Percentiles rank a stretch among this genome's conserved stretches.
phyloP scores from a whole-genome alignment of 2,797 vertebrate species.

The Garrulus glandarius region DNA sequence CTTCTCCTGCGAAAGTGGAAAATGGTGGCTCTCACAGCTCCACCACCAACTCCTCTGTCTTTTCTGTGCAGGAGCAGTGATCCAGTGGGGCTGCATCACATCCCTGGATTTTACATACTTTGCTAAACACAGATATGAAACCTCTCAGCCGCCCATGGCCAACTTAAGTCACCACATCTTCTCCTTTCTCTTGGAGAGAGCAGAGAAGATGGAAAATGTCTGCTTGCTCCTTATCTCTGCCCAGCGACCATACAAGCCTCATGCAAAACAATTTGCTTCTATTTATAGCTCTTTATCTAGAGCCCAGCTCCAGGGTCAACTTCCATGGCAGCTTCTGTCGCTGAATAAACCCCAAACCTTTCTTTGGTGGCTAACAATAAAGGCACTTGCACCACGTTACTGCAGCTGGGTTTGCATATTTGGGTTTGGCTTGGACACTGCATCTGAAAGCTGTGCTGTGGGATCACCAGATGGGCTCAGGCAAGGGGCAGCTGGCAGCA shows the following conservation, averaged over 20 bases:
- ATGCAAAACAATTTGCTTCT: background rate
- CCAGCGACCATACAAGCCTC: rapidly evolving
- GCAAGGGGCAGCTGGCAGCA: rapidly evolving
- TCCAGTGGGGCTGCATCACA: background rate
- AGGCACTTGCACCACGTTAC: background rate
- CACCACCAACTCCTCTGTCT: background rate
- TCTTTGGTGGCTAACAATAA: background rate
- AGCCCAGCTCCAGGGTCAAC: background rate
- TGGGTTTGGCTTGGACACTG: background rate
- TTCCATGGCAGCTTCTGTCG: background rate
- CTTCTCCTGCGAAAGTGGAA: background rate
- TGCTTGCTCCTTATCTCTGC: background rate
- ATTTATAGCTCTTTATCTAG: background rate
- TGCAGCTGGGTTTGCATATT: background rate
- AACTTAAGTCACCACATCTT: background rate
- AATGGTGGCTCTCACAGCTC: background rate
- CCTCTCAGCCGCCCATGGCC: rapidly evolving
- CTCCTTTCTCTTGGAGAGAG: background rate
- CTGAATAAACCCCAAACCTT: background rate
- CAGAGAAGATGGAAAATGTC: background rate
- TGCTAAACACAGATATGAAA: background rate
- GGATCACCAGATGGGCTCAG: rapidly evolving
- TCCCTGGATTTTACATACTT: background rate
- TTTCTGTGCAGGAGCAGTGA: rapidly evolving
- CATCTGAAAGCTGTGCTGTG: rapidly evolving